Evolutionary conservation across 2,888 invertebrate genomes (phyloP), one percentile per base, ranked within the genome.

Genomic region (Drosophila macrospina): DNA sequence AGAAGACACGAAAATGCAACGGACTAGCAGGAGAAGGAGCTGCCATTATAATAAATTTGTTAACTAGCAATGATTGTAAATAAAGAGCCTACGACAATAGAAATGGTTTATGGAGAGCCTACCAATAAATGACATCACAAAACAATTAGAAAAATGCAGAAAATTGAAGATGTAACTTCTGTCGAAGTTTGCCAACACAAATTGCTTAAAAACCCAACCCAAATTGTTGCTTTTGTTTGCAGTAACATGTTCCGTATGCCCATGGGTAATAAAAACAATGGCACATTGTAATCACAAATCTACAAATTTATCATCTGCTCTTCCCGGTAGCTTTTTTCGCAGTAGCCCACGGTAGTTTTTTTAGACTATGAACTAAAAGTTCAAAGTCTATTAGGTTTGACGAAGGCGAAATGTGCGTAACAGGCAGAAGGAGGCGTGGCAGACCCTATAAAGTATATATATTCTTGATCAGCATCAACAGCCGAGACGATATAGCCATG

Each of bases 341-440:
- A 74, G 85, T 88, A 86, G 85, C 87, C 89, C 73, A 86, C 85
- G 85, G 85, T 86, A 86, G 85, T 86, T 74, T 74, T 45, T 55
- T 59, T 61, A n/a, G n/a, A n/a, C n/a, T n/a, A n/a, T n/a, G n/a
- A n/a, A n/a, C n/a, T n/a, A n/a, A n/a, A n/a, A n/a, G n/a, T n/a
- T n/a, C n/a, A n/a, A n/a, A n/a, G n/a, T n/a, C n/a, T n/a, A n/a
- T n/a, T n/a, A n/a, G n/a, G n/a, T n/a, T n/a, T n/a, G n/a, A n/a
- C n/a, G n/a, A n/a, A n/a, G n/a, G n/a, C n/a, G n/a, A n/a, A n/a
- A n/a, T n/a, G n/a, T n/a, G n/a, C n/a, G n/a, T n/a, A n/a, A n/a
- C n/a, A n/a, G n/a, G n/a, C n/a, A n/a, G n/a, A n/a, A n/a, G n/a
- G n/a, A n/a, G n/a, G n/a, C n/a, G n/a, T n/a, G n/a, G n/a, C n/a